Percentiles rank a stretch among this genome's conserved stretches.
Evolutionary conservation across 2,113 vertebrate genomes (phyloP).

Genomic region (Rhodinocichla rosea): DNA sequence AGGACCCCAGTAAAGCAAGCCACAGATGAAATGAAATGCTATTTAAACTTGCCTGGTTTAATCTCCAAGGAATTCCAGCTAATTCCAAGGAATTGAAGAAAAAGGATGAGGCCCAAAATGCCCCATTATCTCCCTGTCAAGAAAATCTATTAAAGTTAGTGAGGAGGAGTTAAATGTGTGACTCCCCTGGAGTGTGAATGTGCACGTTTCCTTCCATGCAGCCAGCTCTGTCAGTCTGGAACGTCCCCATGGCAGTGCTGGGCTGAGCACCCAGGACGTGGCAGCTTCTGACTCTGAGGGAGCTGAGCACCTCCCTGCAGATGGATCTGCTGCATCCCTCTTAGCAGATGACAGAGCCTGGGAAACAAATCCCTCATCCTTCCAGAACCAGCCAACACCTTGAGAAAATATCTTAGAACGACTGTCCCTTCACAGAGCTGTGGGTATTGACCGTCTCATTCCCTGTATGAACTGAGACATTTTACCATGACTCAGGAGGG

Average conservation of each 20-base stretch:
- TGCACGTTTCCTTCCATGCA: accelerated
- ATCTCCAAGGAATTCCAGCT: not conserved
- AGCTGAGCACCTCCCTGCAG: not conserved
- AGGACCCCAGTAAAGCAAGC: not conserved
- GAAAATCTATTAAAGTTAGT: not conserved
- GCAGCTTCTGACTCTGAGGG: not conserved
- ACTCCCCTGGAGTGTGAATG: not conserved
- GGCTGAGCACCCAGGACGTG: accelerated
- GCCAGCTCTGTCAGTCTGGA: accelerated
- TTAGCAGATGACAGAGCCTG: accelerated
- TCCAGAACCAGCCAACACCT: not conserved
- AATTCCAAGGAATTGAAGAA: not conserved
- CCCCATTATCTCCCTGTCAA: not conserved
- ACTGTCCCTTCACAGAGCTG: not conserved
- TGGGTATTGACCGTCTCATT: accelerated
- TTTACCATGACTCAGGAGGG: accelerated
- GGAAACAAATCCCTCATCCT: not conserved
- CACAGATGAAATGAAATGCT: not conserved
- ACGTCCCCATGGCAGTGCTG: accelerated
- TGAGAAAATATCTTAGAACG: not conserved
- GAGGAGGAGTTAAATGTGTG: not conserved
- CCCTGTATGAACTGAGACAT: accelerated
- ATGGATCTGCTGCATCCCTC: not conserved
- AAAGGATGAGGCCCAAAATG: not conserved
- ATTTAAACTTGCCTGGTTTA: not conserved